Evolutionary conservation across 1,140 invertebrate species (phyloP), one percentile per base, ranked within the genome.

Genomic region (Philopotamus ludificatus): DNA sequence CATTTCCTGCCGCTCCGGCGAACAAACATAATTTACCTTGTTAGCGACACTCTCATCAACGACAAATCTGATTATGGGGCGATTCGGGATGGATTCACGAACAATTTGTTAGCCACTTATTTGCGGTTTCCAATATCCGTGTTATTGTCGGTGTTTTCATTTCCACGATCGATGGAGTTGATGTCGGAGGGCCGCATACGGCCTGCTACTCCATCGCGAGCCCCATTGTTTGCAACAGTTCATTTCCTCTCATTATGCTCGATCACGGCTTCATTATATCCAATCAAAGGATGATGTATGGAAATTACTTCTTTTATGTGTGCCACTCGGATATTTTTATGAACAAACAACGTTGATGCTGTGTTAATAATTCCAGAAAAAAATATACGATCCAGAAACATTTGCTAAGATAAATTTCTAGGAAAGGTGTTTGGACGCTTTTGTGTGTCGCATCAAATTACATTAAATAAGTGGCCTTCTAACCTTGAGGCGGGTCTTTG

Each of bases 1-100:
- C 57, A 60, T 60, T 60, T 60, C 57, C 57, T 60, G 57, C 57
- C 57, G 23, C n/a, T n/a, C n/a, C n/a, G n/a, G n/a, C 20, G 20
- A 42, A 21, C 23, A 42, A 60, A 34, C 20, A 60, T 42, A 60
- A 60, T 60, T 60, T 21, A 47, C 41, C 47, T 57, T 39, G 53
- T 57, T 57, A 57, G 41, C 15, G 18, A 49, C 45, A 9, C 45
- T 21, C 45, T 49, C 18, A 2, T n/a, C n/a, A n/a, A n/a, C n/a
- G n/a, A n/a, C n/a, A n/a, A n/a, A n/a, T n/a, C n/a, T n/a, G n/a
- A n/a, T n/a, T n/a, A n/a, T n/a, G n/a, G n/a, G n/a, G n/a, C n/a
- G n/a, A n/a, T n/a, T n/a, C n/a, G n/a, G n/a, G n/a, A n/a, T n/a
- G 28, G 28, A 34, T 34, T 12, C 12, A 7, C 12, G 28, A 7